These are phyloP conservation scores for Glossosoma conforme DNA, from an alignment of 1,140 invertebrate genomes.

Conservation along the genomic window DNA sequence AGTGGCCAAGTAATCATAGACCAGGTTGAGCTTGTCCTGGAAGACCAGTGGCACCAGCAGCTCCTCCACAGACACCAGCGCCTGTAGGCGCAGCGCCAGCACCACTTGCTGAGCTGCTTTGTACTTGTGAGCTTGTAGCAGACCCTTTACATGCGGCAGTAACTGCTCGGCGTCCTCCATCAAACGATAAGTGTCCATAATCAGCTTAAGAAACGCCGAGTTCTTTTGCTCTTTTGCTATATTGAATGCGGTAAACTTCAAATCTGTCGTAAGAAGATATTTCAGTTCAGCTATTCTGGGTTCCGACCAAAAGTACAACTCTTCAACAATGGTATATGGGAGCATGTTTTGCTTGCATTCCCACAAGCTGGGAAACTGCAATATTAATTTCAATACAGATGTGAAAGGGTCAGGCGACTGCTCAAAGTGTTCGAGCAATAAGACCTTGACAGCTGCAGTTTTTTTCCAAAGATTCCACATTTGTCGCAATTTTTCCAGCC, in stretches of 20 bases:
- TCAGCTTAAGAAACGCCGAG: conserved; percentile 45
- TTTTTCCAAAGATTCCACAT: conserved; percentile 45
- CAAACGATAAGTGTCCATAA: conserved; percentile 49
- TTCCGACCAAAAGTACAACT: conserved; percentile 43
- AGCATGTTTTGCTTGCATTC: conserved; percentile 47
- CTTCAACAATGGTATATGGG: conserved; percentile 49
- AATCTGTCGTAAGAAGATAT: conserved; percentile 42
- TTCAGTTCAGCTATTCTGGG: conserved; percentile 33
- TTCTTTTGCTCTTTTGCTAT: conserved; percentile 50
- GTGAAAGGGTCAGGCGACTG: conserved; percentile 48
- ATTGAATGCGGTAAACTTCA: conserved; percentile 54
- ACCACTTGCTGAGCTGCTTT: conserved; percentile 58
- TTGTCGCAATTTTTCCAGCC: conserved; percentile 11
- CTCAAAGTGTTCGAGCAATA: conserved; percentile 46
- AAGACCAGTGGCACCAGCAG: conserved; percentile 61
- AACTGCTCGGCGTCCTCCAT: conserved; percentile 45
- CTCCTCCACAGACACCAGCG: conserved; percentile 53
- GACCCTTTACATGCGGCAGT: conserved; percentile 43
- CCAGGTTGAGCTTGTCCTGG: conserved; percentile 58
- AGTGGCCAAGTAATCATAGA: conserved; percentile 56
- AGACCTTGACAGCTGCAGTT: conserved; percentile 42
- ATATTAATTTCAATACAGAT: conserved; percentile 39
- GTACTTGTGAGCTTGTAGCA: conserved; percentile 49
- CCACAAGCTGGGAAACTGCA: conserved; percentile 48
- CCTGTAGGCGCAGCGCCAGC: conserved; percentile 52